Evolutionary conservation across 2,113 vertebrate genomes (phyloP).

Genomic region (Rhea americana): DNA sequence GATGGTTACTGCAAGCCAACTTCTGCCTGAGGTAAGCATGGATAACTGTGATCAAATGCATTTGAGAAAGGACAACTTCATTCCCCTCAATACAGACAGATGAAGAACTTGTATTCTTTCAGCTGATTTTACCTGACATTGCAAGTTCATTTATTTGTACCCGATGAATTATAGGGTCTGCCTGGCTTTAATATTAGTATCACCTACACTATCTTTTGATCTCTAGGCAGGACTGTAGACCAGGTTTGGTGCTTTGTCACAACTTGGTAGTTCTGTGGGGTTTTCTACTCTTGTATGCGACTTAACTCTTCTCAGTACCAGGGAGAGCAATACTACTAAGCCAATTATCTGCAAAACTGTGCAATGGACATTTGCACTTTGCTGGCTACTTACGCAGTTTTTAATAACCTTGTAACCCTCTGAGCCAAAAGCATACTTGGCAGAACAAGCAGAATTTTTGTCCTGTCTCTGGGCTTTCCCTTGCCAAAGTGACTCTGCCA

Average conservation of each 20-base stretch:
- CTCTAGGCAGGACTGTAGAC: not conserved
- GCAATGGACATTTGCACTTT: constrained; percentile 8
- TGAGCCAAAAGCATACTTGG: constrained; percentile 36
- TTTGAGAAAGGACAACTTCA: not conserved
- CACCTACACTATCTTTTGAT: not conserved
- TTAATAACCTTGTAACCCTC: constrained; percentile 30
- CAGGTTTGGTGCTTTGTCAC: not conserved
- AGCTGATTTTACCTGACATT: not conserved
- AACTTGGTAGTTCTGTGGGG: not conserved
- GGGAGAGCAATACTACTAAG: not conserved
- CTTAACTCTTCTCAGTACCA: not conserved
- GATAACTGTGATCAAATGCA: rapidly evolving
- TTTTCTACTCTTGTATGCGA: not conserved
- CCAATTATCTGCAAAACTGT: constrained; percentile 14
- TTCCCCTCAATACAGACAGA: not conserved
- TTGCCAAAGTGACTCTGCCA: constrained; percentile 33
- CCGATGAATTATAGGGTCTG: not conserved
- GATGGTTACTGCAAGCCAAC: not conserved
- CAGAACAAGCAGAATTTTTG: constrained; percentile 18
- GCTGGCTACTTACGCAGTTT: not conserved
- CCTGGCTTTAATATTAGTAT: not conserved
- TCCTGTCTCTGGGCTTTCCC: not conserved
- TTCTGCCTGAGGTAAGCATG: not conserved
- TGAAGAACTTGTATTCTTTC: not conserved
- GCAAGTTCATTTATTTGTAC: not conserved